Evolutionary conservation across 2,888 invertebrate genomes (phyloP), one percentile per base, ranked within the genome.

Genomic region (Phalangium opilio): DNA sequence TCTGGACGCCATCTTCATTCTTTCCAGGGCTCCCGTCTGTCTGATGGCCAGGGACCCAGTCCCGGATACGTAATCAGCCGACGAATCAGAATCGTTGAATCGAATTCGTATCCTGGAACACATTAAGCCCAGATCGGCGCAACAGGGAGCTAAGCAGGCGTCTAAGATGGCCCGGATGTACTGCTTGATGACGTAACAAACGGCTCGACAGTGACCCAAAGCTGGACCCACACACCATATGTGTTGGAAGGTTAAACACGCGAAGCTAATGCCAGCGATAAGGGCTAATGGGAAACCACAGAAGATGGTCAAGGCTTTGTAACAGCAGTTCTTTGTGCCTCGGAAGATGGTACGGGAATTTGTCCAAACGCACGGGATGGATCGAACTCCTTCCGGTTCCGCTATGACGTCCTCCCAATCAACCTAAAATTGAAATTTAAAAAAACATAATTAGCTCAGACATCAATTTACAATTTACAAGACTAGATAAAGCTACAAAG

Each of bases 161-260:
- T 78, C 77, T 59, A 76, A 70, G 57, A 73, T 71, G 0, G 75
- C 67, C 41, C 70, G 67, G 47, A 75, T 66, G 61, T 76, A 72
- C 4, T 73, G 73, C 42, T 76, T 72, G 1, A 73, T 64, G 2
- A 76, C 74, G 1, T 75, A 73, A 61, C 75, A 79, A 61, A 75
- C 74, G 60, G 81, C 77, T 66, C 77, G 78, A 65, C 75, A 72
- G 50, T 75, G 71, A 48, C 79, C 72, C 43, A 81, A 66, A 50
- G 75, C 75, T 0, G 82, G 81, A 0, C 74, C 76, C 32, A 76
- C 67, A 61, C 78, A 78, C 82, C 82, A 82, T 59, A 82, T 77
- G 68, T 81, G 78, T 72, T 77, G 74, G 62, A 81, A 81, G 11
- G 81, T 75, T 14, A 81, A 67, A 56, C 76, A 79, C 38, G 79